Conservation (phyloP, 2,888 invertebrate species). For the Sepioteuthis lessoniana region DNA sequence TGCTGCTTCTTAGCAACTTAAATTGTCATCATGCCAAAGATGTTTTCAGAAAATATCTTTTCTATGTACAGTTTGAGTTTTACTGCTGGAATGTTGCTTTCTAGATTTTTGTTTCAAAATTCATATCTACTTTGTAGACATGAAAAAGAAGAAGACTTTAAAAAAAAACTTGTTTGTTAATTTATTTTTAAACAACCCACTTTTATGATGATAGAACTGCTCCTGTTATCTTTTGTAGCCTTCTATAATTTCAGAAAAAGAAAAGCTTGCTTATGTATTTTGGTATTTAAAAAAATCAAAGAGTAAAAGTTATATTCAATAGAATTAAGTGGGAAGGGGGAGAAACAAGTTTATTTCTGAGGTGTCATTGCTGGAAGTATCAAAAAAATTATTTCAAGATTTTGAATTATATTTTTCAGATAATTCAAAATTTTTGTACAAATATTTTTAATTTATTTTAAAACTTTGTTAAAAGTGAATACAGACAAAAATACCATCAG, state of each 20-base stretch:
- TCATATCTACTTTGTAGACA: not conserved
- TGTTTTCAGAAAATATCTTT: not conserved
- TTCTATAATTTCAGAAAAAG: not conserved
- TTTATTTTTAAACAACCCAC: not conserved
- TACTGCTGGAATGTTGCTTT: not conserved
- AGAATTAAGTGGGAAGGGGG: too few species aligned
- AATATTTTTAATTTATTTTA: not conserved
- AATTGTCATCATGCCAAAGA: slow-evolving; percentile 1
- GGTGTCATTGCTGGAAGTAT: slow-evolving; percentile 2
- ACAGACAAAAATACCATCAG: not conserved
- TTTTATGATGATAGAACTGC: not conserved
- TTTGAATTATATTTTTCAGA: not conserved
- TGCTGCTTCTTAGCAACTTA: not conserved
- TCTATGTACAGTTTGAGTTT: not conserved
- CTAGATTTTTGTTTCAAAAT: not conserved
- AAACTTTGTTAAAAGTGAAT: not conserved
- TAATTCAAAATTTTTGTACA: not conserved
- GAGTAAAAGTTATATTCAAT: not conserved
- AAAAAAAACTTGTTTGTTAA: not conserved
- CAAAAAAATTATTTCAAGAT: not conserved
- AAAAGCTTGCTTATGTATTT: slow-evolving; percentile 6
- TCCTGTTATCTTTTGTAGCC: not conserved
- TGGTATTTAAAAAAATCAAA: not conserved
- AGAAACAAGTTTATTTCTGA: not conserved
- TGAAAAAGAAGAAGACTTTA: not conserved